Percentiles rank a stretch among this genome's conserved stretches.
Conservation (phyloP, 1,140 invertebrate genomes). For the Cyclargus thomasi region DNA sequence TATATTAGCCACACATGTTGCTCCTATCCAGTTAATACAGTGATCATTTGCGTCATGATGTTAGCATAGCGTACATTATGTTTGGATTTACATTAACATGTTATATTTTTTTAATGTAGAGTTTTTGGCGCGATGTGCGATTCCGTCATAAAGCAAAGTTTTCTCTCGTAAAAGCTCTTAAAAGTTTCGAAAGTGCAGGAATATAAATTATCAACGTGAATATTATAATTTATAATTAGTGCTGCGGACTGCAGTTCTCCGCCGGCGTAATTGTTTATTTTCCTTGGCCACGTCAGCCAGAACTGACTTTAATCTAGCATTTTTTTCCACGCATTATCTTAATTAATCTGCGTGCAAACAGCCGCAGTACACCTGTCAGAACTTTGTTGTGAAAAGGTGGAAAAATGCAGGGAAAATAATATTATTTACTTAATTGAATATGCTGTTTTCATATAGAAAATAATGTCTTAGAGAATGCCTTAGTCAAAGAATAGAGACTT, state of each 20-base stretch:
- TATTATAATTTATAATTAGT: not conserved
- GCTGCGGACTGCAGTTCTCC: not conserved
- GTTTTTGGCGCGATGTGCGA: not conserved
- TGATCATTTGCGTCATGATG: not conserved
- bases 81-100: not conserved
- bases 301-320: not conserved
- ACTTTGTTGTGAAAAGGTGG: not conserved
- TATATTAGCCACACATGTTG: no score
- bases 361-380: not conserved
- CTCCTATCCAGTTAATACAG: no score
- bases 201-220: not conserved
- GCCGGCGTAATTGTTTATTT: not conserved
- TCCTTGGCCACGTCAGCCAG: not conserved
- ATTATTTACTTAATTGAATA: not conserved
- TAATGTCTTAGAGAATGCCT: no score
- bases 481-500: no score
- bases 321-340: conserved; percentile 8
- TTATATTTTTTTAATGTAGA: not conserved
- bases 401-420: conserved; percentile 8
- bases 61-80: not conserved
- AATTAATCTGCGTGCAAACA: conserved; percentile 4
- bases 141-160: not conserved
- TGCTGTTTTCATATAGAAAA: not conserved
- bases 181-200: not conserved
- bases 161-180: not conserved